These are phyloP conservation scores for Perizoma flavofasciatum DNA, from an alignment of 2,888 invertebrate genomes.

Conservation along the genomic window DNA sequence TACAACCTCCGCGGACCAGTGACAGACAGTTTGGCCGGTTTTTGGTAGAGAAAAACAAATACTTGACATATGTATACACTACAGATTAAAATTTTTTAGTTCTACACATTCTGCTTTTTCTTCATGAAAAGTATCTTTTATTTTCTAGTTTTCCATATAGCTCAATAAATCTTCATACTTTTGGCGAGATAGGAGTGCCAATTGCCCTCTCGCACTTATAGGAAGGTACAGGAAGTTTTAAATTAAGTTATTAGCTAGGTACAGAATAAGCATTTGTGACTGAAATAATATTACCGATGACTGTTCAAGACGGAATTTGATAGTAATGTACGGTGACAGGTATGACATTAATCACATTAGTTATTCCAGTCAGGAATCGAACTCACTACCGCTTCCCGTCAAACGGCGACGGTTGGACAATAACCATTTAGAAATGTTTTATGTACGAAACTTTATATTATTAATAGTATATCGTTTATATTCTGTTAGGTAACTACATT, in stretches of 20 bases:
- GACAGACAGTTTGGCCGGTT: no score
- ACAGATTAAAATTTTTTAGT: no score
- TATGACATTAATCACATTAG: conserved; percentile 63
- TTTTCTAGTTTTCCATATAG: no score
- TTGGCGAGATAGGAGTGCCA: no score
- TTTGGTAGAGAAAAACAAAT: no score
- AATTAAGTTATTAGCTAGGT: conserved; percentile 8
- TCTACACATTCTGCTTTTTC: no score
- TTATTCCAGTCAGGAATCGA: conserved; percentile 73
- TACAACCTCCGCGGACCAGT: no score
- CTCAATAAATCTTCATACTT: no score
- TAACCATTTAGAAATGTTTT: conserved; percentile 13
- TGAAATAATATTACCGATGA: conserved; percentile 43
- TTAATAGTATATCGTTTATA: background rate
- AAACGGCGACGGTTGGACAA: conserved; percentile 28
- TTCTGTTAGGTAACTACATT: no score
- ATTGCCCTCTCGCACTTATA: no score
- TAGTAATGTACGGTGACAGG: conserved; percentile 56
- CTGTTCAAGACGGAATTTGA: conserved; percentile 55
- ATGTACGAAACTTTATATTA: conserved; percentile 3
- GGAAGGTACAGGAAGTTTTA: conserved; percentile 20
- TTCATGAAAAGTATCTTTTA: no score
- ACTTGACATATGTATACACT: no score
- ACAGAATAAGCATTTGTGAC: conserved; percentile 32
- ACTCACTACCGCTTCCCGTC: conserved; percentile 77